Evolutionary conservation across 64 coral and sea anemone genomes (phyloP), one percentile per base, ranked within the genome.

Genomic region (Actinia tenebrosa): DNA sequence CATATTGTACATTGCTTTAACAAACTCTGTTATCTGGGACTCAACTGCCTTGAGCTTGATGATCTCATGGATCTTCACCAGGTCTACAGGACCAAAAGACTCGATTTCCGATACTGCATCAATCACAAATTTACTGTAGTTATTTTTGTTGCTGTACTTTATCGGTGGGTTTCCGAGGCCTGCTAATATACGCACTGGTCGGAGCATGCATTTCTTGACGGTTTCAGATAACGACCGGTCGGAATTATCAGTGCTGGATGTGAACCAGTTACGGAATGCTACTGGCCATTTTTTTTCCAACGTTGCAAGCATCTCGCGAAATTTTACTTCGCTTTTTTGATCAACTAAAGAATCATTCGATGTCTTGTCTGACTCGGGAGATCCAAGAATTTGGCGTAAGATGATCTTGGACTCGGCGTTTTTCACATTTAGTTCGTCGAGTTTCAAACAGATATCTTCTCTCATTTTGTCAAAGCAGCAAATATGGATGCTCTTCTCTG

Each of bases 1-100:
- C 83, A 85, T 85, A 64, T 85, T 85, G 60, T 85, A 85, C 83
- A 85, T 85, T 18, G 83, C 83, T 64, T 85, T 85, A 43, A 85
- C 83, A 63, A 85, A 85, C 18, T 85, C 83, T 26, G 83, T 64
- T 16, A 85, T 59, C 22, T 85, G 83, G 16, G 54, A 58, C 0
- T 85, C 83, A 7, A 85, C 83, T 18, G 83, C 83, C 26, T 60
- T 56, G 5, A 43, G 44, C 25, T 85, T 85, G 23, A 85, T 19
- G 16, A 85, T 17, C 30, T 85, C 83, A 16, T 85, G 83, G 42
- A 85, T 43, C 42, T 85, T 64, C 11, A 45, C 83, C 53, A 85
- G 17, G 60, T 85, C 83, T 56, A 64, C 42, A 61, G 54, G 25
- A 9, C 22, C 52, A 45, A 20, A 59, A 53, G 54, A 23, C 83